Conservation (phyloP, 1,140 invertebrate genomes). For the Sarcophaga bullata region DNA sequence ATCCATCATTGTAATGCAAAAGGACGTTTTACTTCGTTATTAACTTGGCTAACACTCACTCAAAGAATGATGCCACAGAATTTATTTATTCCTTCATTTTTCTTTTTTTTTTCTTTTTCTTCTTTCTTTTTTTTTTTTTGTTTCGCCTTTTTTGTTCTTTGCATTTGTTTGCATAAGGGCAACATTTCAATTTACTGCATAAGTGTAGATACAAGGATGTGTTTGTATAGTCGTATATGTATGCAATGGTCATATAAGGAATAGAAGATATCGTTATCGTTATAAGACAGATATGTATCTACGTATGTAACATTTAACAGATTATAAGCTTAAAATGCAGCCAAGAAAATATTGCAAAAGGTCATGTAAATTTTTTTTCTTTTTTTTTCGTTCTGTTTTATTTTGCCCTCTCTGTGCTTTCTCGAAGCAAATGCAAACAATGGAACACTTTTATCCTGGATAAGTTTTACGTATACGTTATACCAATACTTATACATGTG, state of each 20-base stretch:
- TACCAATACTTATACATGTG: too few species aligned
- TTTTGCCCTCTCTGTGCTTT: background rate
- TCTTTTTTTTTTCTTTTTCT: too few species aligned
- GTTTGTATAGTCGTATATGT: background rate
- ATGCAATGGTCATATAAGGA: too few species aligned
- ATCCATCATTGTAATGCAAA: constrained; percentile 20
- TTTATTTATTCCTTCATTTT: too few species aligned
- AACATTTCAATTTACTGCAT: constrained; percentile 24
- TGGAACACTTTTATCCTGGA: background rate
- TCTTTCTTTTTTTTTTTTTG: too few species aligned
- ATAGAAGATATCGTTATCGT: too few species aligned
- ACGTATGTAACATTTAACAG: background rate
- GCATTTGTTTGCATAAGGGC: background rate
- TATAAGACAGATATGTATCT: too few species aligned
- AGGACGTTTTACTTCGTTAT: constrained; percentile 13
- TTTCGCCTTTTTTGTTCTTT: background rate
- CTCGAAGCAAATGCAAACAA: background rate
- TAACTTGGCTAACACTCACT: background rate
- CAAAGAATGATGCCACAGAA: background rate
- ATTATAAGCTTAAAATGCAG: constrained; percentile 26
- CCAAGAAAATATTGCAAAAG: constrained; percentile 2
- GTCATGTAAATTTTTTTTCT: background rate
- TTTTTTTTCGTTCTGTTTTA: too few species aligned
- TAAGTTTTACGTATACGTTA: background rate
- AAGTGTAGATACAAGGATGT: background rate